phyloP scores from a whole-genome alignment of 1,140 invertebrate genomes.

The Drosophila trapezifrons region DNA sequence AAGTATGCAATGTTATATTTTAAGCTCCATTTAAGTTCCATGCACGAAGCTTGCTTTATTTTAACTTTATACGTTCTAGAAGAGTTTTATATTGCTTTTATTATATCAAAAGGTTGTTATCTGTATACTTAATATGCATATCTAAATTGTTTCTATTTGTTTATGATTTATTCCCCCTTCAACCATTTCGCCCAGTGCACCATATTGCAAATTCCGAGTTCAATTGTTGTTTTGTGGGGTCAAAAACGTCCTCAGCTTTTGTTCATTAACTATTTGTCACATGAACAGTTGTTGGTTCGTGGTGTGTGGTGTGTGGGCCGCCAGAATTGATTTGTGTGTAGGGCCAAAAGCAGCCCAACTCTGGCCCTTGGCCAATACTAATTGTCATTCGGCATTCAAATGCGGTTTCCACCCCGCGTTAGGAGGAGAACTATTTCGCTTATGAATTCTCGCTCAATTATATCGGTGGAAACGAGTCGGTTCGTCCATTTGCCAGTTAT shows the following conservation, averaged over 20 bases:
- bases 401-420: slow-evolving; percentile 18
- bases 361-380: slow-evolving; percentile 28
- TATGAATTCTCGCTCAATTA: slow-evolving; percentile 66
- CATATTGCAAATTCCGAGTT: slow-evolving; percentile 38
- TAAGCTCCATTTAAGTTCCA: too few relatives aligned
- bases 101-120: not conserved
- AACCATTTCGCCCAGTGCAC: slow-evolving; percentile 27
- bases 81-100: not conserved
- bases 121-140: not conserved
- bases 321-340: slow-evolving; percentile 40
- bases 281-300: not conserved
- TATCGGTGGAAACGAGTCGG: slow-evolving; percentile 31
- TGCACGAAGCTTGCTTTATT: too few relatives aligned
- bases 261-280: slow-evolving; percentile 60
- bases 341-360: slow-evolving; percentile 18
- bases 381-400: slow-evolving; percentile 59
- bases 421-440: slow-evolving; percentile 38
- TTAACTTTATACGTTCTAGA: too few relatives aligned
- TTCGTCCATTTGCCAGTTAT: slow-evolving; percentile 65
- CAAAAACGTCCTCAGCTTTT: slow-evolving; percentile 54
- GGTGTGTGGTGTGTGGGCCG: slow-evolving; percentile 16
- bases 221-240: slow-evolving; percentile 48
- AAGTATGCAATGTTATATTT: too few relatives aligned
- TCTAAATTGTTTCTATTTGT: not conserved
- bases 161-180: not conserved